Percentiles rank a stretch among this genome's conserved stretches.
Conservation (phyloP, 2,888 invertebrate genomes). For the Spodoptera exigua region DNA sequence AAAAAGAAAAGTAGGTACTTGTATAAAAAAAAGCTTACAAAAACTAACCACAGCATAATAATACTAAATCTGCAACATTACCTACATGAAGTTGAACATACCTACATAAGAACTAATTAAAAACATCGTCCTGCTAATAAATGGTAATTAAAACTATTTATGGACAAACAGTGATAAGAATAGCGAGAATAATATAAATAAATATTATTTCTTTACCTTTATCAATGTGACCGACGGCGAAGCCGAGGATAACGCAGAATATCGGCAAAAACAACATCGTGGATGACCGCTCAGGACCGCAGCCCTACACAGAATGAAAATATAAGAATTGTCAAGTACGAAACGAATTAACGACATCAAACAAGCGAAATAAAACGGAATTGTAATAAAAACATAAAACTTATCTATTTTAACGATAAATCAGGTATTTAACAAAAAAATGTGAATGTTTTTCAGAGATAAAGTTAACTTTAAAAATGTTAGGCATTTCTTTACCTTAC, state of each 20-base stretch:
- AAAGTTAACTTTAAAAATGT: no score
- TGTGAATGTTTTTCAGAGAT: no score
- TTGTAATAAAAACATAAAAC: no score
- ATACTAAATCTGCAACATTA: neutral
- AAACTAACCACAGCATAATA: neutral
- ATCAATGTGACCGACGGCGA: constrained; percentile 69
- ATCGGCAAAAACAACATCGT: constrained; percentile 68
- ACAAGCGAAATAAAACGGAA: constrained; percentile 7
- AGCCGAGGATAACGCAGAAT: constrained; percentile 71
- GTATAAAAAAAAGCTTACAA: neutral
- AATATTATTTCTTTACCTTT: constrained; percentile 72
- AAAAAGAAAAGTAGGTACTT: neutral
- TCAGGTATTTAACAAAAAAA: no score
- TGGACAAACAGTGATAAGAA: neutral
- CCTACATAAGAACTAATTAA: neutral
- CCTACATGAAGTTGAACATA: constrained; percentile 25
- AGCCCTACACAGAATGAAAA: constrained; percentile 66
- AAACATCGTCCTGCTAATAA: constrained; percentile 6
- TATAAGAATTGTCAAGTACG: no score
- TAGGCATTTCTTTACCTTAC: no score
- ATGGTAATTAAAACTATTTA: neutral
- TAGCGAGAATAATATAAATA: constrained; percentile 22
- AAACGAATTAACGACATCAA: no score
- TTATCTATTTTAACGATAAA: no score
- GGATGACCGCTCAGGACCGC: constrained; percentile 60